Base-by-base conservation (phyloP, 2,113 vertebrate genomes). In the Pelusios castaneus region DNA sequence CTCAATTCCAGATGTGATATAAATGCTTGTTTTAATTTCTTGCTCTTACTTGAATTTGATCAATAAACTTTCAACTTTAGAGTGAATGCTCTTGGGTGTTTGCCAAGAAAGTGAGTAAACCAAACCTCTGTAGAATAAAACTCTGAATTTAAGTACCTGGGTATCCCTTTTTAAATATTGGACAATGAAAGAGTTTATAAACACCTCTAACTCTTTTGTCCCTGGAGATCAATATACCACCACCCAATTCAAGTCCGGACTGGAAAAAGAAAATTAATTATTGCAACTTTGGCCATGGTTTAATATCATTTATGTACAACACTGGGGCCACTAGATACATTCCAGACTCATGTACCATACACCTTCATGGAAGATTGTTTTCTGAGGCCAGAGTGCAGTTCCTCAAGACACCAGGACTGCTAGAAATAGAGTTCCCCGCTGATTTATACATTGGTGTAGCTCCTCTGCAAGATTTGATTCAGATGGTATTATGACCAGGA, bases 251-350 rank as follows among this genome's bases (percentile, higher is more conserved):
- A 67, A 67, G 8, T n/a, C 34, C 31, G n/a, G 13, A 67, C 14
- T 21, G 8, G 8, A 16, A 4, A 7, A 2, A 8, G 7, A 31
- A 34, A 34, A 13, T n/a, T n/a, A n/a, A n/a, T n/a, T n/a, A n/a
- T n/a, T n/a, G n/a, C n/a, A n/a, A n/a, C n/a, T 63, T n/a, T 67
- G 17, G 63, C 63, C 63, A n/a, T 9, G 4, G 16, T n/a, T 67
- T 38, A 67, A 16, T 8, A 67, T 67, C 31, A n/a, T 67, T 67
- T 67, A 67, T 10, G 34, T 67, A n/a, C 17, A 19, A n/a, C 17
- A 67, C 34, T 67, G 63, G n/a, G 34, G n/a, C 31, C 14, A n/a
- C 16, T n/a, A 67, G 34, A n/a, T 67, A n/a, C 34, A n/a, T 67
- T n/a, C 34, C 34, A 67, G 55, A 3, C 8, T 56, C 24, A 56